Evolutionary conservation across 1,140 invertebrate species (phyloP), one percentile per base, ranked within the genome.

Genomic region (Heliconius hermathena): DNA sequence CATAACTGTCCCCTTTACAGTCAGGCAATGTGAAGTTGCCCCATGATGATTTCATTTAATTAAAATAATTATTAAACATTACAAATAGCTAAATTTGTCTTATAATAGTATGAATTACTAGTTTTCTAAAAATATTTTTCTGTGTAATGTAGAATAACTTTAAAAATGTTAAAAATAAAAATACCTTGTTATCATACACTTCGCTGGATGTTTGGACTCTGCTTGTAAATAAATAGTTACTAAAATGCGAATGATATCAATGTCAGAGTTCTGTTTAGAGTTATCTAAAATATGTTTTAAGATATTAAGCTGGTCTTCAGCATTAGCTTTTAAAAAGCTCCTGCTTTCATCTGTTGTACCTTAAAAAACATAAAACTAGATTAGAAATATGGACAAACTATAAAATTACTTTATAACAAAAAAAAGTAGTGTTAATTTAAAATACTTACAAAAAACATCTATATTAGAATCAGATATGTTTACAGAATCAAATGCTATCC

Each of bases 131-230:
- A 46, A 46, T 60, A 72, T 71, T 54, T 20, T 18, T 54, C 20
- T 54, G 46, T 22, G 20, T 70, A 72, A 52, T 9, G 70, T 76
- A 22, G 49, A 20, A 52, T 52, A 52, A 11, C 5, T 20, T 52
- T 52, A 20, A 20, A 52, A 52, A 4, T 49, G 16, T 49, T 18
- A 18, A n/a, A 41, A 74, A 73, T 70, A 70, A 46, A 46, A 66
- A 83, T 84, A 92, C 92, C 90, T 92, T 52, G 86, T 76, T 18
- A 92, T 52, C 82, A 89, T 91, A 79, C 89, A 88, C 82, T 92
- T 92, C 0, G 90, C 79, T 1, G 92, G 92, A 76, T 93, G 92
- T 79, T 91, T 93, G 11, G 79, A 41, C 52, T 90, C 89, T 41
- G 90, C 85, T 73, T 89, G 74, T 46, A 90, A 79, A 71, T 88